These are phyloP conservation scores for Trichechus manatus DNA, from an alignment of 2,113 vertebrate species.

Conservation along the genomic window DNA sequence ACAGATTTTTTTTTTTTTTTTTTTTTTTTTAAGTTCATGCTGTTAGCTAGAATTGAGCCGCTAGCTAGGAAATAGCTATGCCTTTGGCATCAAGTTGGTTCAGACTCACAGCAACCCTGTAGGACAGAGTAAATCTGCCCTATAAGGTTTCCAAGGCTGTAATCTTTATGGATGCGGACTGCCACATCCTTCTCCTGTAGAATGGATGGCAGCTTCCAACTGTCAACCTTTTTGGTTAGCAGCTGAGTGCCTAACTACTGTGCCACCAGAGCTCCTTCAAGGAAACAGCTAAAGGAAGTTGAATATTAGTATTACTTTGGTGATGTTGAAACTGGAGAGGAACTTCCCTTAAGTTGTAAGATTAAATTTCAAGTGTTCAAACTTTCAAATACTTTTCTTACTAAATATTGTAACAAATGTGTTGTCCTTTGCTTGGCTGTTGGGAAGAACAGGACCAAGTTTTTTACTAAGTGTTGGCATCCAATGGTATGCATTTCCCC, in stretches of 20 bases:
- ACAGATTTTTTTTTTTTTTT: not conserved
- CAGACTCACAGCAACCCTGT: no score
- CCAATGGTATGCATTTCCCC: not conserved
- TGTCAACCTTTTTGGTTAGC: no score
- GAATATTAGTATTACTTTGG: not conserved
- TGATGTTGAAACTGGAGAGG: not conserved
- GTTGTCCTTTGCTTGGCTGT: not conserved
- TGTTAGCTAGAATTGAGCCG: not conserved
- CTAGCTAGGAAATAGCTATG: not conserved
- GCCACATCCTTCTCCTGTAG: no score
- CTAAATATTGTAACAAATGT: not conserved
- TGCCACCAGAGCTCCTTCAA: not conserved
- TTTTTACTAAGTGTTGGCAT: not conserved
- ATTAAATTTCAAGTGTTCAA: constrained; percentile 32
- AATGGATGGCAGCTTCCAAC: no score
- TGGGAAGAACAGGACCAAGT: not conserved
- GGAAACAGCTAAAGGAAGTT: not conserved
- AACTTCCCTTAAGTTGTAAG: not conserved
- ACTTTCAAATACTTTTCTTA: constrained; percentile 21
- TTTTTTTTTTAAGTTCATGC: not conserved
- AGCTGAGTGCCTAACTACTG: no score
- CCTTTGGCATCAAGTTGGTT: no score
- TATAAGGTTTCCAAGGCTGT: no score
- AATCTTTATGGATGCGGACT: no score
- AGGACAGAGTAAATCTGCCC: no score